Conservation (phyloP, 2,888 invertebrate species). For the Amblyjoppa proteus region DNA sequence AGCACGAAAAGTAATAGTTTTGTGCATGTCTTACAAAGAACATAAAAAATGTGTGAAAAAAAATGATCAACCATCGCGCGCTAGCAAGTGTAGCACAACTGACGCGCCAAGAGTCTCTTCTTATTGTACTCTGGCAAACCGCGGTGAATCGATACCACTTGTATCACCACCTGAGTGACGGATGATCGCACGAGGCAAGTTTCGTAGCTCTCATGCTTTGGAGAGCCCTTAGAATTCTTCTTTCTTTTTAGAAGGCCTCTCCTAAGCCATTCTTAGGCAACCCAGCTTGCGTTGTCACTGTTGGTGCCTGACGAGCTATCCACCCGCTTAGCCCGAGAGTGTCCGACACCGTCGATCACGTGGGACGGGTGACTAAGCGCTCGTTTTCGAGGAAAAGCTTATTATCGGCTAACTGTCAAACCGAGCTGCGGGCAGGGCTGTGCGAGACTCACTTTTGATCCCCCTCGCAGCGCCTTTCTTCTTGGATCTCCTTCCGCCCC, state of each 20-base stretch:
- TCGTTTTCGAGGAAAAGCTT: constrained; percentile 69
- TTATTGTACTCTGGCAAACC: not conserved
- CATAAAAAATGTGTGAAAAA: not conserved
- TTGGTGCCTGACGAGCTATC: not conserved
- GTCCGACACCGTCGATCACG: constrained; percentile 10
- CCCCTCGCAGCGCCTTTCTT: not conserved
- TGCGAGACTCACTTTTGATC: constrained; percentile 27
- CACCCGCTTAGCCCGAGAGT: constrained; percentile 20
- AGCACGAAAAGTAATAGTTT: no score
- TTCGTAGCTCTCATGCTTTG: constrained; percentile 43
- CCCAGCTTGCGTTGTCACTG: constrained; percentile 19
- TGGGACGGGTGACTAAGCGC: constrained; percentile 63
- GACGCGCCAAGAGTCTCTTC: not conserved
- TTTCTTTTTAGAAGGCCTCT: constrained; percentile 59
- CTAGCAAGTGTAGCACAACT: not conserved
- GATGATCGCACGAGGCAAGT: constrained; percentile 57
- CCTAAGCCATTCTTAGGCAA: constrained; percentile 51
- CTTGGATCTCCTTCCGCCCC: not conserved
- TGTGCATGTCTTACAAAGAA: not conserved
- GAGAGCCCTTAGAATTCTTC: constrained; percentile 57
- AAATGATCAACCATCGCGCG: not conserved
- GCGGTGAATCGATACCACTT: constrained; percentile 51
- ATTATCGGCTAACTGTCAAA: constrained; percentile 73
- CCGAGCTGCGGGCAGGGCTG: constrained; percentile 53
- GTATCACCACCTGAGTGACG: constrained; percentile 43